These are phyloP conservation scores for Epinotia demarniana DNA, from an alignment of 2,888 invertebrate genomes.

Conservation along the genomic window DNA sequence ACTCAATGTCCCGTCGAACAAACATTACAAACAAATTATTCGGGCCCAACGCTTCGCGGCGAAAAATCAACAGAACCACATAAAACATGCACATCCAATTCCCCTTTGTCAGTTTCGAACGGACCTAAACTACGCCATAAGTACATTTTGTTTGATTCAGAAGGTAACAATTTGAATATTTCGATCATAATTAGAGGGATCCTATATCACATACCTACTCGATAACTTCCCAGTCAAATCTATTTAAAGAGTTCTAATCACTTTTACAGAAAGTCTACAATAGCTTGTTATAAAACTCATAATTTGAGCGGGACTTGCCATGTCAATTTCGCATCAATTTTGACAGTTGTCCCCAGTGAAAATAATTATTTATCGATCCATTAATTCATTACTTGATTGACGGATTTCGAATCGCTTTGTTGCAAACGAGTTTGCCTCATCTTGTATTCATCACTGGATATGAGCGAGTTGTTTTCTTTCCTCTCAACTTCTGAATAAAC, in stretches of 20 bases:
- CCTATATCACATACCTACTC: background rate
- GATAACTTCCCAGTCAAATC: background rate
- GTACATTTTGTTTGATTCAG: constrained; percentile 57
- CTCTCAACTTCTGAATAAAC: constrained; percentile 44
- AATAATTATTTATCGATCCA: constrained; percentile 59
- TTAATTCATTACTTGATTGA: constrained; percentile 75
- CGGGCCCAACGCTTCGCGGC: constrained; percentile 72
- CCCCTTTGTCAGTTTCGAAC: constrained; percentile 62
- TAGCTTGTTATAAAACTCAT: constrained; percentile 50
- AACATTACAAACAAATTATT: constrained; percentile 68
- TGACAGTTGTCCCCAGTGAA: constrained; percentile 58
- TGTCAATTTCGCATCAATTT: constrained; percentile 65
- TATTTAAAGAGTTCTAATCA: constrained; percentile 4
- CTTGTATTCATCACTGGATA: constrained; percentile 60
- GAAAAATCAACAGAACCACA: constrained; percentile 71
- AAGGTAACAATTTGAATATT: constrained; percentile 12
- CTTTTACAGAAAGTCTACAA: constrained; percentile 1
- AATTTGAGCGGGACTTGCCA: constrained; percentile 68
- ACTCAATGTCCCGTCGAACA: constrained; percentile 53
- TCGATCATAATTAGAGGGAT: constrained; percentile 13
- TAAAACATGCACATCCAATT: constrained; percentile 75
- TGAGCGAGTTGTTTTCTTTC: constrained; percentile 48
- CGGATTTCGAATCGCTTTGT: constrained; percentile 61
- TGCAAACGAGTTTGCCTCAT: constrained; percentile 68
- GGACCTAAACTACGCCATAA: constrained; percentile 57